Conservation (phyloP, 2,113 vertebrate species). For the Dinomys branickii region DNA sequence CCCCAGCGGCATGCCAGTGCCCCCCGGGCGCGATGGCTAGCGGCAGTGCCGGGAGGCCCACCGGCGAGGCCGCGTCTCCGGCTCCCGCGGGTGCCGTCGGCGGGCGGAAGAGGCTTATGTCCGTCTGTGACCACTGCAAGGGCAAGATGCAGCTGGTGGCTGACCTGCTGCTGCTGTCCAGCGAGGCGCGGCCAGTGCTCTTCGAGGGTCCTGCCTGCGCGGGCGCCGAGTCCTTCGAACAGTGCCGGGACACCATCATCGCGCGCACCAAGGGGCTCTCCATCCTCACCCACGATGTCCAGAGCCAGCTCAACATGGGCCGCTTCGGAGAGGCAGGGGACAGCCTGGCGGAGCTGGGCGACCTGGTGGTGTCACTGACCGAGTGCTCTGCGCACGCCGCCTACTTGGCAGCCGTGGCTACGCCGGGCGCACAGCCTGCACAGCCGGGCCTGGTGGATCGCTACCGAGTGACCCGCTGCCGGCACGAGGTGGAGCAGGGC, state of each 20-base stretch:
- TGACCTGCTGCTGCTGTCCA: conserved; percentile 96
- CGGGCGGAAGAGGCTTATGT: conserved; percentile 92
- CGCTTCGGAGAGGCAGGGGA: conserved; percentile 95
- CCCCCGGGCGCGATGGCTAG: conserved; percentile 94
- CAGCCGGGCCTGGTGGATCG: conserved; percentile 96
- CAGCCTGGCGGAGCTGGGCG: conserved; percentile 94
- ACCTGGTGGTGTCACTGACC: conserved; percentile 95
- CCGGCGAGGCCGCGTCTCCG: conserved; percentile 88
- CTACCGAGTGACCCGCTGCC: conserved; percentile 97
- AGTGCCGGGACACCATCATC: conserved; percentile 98
- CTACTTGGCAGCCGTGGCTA: conserved; percentile 95
- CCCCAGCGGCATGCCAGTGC: conserved; percentile 90
- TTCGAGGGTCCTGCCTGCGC: conserved; percentile 88
- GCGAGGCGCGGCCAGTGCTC: conserved; percentile 95
- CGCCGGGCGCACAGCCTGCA: conserved; percentile 92
- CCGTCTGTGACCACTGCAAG: conserved; percentile 95
- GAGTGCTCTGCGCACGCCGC: conserved; percentile 97
- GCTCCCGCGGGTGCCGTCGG: conserved; percentile 79
- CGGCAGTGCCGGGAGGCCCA: conserved; percentile 94
- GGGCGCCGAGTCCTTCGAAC: conserved; percentile 95
- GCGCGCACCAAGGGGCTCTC: conserved; percentile 98
- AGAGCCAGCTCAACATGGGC: conserved; percentile 99
- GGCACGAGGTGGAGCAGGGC: conserved; percentile 97
- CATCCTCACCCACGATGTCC: conserved; percentile 97
- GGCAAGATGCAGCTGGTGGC: conserved; percentile 99